Percentiles rank a stretch among this genome's conserved stretches.
Conservation (phyloP, 2,888 invertebrate species). For the Salticus scenicus region DNA sequence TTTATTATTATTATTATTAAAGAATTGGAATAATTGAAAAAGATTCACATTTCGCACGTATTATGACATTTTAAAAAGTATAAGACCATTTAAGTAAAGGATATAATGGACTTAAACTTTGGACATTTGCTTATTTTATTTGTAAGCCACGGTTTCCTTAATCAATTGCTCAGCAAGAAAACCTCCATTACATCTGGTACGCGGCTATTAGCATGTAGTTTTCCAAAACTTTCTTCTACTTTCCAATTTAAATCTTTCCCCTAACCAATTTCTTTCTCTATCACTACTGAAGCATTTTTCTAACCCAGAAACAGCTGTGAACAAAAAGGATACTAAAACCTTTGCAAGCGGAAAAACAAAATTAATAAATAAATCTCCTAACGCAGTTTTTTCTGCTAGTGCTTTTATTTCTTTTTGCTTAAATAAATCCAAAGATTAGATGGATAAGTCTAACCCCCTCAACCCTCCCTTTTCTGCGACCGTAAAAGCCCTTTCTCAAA, state of each 20-base stretch:
- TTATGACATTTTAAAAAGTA: too few relatives aligned
- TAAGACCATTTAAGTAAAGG: too few relatives aligned
- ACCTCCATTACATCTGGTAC: not conserved
- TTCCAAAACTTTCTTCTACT: not conserved
- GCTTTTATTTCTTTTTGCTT: not conserved
- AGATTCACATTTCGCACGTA: too few relatives aligned
- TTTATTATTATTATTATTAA: too few relatives aligned
- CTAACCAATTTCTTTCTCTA: not conserved
- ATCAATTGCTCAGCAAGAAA: too few relatives aligned
- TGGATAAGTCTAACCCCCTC: not conserved
- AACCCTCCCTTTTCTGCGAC: not conserved
- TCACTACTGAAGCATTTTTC: not conserved
- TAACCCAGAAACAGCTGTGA: not conserved
- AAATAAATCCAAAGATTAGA: conserved; percentile 11
- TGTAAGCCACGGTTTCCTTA: too few relatives aligned
- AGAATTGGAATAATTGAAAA: too few relatives aligned
- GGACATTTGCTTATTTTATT: too few relatives aligned
- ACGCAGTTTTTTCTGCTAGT: not conserved
- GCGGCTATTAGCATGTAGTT: not conserved
- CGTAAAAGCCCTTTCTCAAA: conserved; percentile 3
- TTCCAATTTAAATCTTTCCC: not conserved
- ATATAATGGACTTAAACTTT: too few relatives aligned
- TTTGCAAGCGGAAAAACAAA: not conserved
- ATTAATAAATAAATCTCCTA: not conserved
- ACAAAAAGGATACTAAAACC: not conserved